phyloP scores from a whole-genome alignment of 2,113 vertebrate species.

The Pluvianellus socialis region DNA sequence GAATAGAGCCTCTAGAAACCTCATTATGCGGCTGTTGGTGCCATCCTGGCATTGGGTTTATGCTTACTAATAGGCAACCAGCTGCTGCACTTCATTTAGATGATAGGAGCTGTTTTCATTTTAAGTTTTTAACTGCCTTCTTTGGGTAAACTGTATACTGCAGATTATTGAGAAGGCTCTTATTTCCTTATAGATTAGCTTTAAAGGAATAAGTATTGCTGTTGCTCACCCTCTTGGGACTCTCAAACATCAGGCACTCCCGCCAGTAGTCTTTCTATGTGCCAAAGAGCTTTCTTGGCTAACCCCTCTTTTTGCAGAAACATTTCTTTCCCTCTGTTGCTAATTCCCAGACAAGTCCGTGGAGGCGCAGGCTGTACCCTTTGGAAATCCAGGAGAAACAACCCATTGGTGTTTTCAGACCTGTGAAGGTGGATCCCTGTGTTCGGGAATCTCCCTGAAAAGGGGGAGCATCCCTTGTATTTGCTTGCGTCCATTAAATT shows the following conservation, averaged over 20 bases:
- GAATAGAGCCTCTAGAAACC: neutral
- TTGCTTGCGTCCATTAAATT: neutral
- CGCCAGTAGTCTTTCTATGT: neutral
- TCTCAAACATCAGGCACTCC: slow-evolving; percentile 4
- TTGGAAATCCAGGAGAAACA: neutral
- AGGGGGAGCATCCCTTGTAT: neutral
- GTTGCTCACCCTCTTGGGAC: slow-evolving; percentile 27
- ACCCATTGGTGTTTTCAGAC: neutral
- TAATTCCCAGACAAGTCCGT: neutral
- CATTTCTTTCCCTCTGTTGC: neutral
- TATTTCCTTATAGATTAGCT: slow-evolving; percentile 18
- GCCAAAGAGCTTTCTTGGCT: slow-evolving; percentile 69
- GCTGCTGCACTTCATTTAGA: neutral
- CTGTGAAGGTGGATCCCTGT: neutral
- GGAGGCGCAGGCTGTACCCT: neutral
- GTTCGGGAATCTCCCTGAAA: neutral
- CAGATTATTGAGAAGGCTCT: slow-evolving; percentile 2
- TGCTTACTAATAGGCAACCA: neutral
- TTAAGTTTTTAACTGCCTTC: neutral
- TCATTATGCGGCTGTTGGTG: neutral
- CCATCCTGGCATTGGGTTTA: neutral
- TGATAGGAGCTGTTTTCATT: neutral
- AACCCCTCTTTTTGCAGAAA: neutral
- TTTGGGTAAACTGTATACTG: neutral
- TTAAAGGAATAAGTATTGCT: slow-evolving; percentile 12